Evolutionary conservation across 2,797 vertebrate species (phyloP).

Genomic region (Sebastes steindachneri): DNA sequence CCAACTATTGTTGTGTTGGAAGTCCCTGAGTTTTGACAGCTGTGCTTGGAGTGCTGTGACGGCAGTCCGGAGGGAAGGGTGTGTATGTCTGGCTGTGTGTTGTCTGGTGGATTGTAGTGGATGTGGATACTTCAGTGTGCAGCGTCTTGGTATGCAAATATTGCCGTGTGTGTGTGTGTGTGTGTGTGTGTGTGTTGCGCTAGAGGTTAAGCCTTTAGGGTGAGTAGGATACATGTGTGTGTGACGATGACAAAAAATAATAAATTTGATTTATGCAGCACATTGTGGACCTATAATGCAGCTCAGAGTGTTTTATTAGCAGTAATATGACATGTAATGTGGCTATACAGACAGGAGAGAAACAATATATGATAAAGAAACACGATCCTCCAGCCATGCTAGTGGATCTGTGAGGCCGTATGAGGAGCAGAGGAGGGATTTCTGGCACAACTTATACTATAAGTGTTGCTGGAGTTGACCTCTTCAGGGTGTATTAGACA

Average conservation of each 20-base stretch:
- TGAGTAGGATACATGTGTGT: constrained; percentile 6
- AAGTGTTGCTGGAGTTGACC: background rate
- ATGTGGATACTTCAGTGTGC: constrained; percentile 56
- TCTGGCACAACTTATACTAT: background rate
- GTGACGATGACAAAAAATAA: constrained; percentile 41
- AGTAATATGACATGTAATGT: constrained; percentile 9
- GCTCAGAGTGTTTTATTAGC: constrained; percentile 3
- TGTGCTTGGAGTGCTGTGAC: constrained; percentile 82
- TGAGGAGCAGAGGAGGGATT: background rate
- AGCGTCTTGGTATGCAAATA: constrained; percentile 61
- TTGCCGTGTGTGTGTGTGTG: constrained; percentile 9
- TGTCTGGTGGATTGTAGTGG: constrained; percentile 60
- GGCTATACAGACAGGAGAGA: background rate
- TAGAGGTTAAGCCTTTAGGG: constrained; percentile 29
- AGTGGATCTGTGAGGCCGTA: background rate
- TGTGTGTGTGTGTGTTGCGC: constrained; percentile 6
- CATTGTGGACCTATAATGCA: constrained; percentile 21
- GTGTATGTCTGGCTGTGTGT: constrained; percentile 77
- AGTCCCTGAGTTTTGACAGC: constrained; percentile 86
- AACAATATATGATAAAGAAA: background rate
- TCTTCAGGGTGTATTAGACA: background rate
- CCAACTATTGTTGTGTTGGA: constrained; percentile 79
- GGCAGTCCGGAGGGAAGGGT: constrained; percentile 82
- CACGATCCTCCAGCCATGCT: background rate
- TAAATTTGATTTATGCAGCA: constrained; percentile 56